Evolutionary conservation across 2,113 vertebrate genomes (phyloP).

Genomic region (Toxotes chatareus): DNA sequence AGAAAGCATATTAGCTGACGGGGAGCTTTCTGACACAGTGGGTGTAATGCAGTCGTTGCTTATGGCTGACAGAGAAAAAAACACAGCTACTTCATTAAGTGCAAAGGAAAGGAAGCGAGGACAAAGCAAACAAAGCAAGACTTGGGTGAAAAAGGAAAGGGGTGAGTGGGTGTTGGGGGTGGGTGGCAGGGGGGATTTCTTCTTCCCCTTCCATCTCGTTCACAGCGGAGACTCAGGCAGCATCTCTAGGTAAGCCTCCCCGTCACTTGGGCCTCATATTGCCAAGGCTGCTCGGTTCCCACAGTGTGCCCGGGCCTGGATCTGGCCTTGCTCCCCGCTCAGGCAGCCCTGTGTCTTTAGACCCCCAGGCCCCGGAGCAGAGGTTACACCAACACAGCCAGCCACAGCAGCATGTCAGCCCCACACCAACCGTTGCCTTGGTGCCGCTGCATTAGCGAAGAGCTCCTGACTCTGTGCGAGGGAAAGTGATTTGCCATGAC

Average conservation of each 20-base stretch:
- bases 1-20: slow-evolving; percentile 48
- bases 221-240: slow-evolving; percentile 45
- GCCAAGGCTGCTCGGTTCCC: slow-evolving; percentile 76
- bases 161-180: slow-evolving; percentile 61
- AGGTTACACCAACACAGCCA: slow-evolving; percentile 86
- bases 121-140: slow-evolving; percentile 86
- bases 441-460: slow-evolving; percentile 74
- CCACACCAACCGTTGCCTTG: slow-evolving; percentile 85
- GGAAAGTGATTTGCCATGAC: slow-evolving; percentile 78
- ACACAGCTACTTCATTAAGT: slow-evolving; percentile 82
- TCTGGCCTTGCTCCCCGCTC: slow-evolving; percentile 71
- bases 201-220: slow-evolving; percentile 59
- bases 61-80: slow-evolving; percentile 74
- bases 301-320: slow-evolving; percentile 72
- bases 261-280: slow-evolving; percentile 76
- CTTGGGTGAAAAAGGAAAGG: slow-evolving; percentile 72
- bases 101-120: slow-evolving; percentile 76
- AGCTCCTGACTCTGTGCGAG: slow-evolving; percentile 68
- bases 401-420: slow-evolving; percentile 83
- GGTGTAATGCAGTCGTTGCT: slow-evolving; percentile 68
- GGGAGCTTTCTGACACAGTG: slow-evolving; percentile 55
- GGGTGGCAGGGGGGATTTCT: slow-evolving; percentile 11
- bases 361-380: slow-evolving; percentile 79
- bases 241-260: slow-evolving; percentile 77
- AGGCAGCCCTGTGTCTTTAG: slow-evolving; percentile 72